Evolutionary conservation across 2,888 invertebrate genomes (phyloP), one percentile per base, ranked within the genome.

Genomic region (Mechanitis messenoides): DNA sequence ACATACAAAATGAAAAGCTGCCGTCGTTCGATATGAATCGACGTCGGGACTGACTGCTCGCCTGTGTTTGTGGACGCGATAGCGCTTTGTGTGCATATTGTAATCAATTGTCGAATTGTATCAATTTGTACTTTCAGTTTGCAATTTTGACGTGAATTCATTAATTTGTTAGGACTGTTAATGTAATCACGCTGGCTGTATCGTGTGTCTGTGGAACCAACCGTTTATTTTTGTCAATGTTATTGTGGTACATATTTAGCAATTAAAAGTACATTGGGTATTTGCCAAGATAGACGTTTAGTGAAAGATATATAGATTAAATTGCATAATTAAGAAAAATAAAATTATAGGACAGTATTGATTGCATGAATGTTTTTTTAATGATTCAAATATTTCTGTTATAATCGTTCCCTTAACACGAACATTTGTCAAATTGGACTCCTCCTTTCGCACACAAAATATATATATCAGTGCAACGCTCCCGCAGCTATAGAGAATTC

Each of bases 1-100:
- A 88, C 89, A 87, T 88, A 83, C 86, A 83, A 88, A 90, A 89
- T 89, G 89, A 88, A 88, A 87, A 85, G 87, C 87, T 73, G 76
- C 83, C 75, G 79, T 80, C 83, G 84, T 73, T 80, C 83, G 85
- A 85, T 89, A 90, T 90, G 88, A 87, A 88, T 85, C 87, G 88
- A 80, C 77, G 84, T 76, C 77, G 82, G 79, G 64, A 75, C 80
- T 79, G 87, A 85, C 86, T 87, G 87, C 87, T 87, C 87, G 83
- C 74, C 79, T 79, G 83, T 87, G 86, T 88, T 87, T 87, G 87
- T 83, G 84, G 80, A 85, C 78, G 74, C 75, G 79, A 81, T 82
- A 79, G 79, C 78, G 81, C 84, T 82, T 77, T 86, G 84, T 87
- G 85, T 86, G 85, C 83, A 89, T 87, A 85, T 87, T 82, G 88